These are phyloP conservation scores for Epirrhoe alternata DNA, from an alignment of 2,888 invertebrate genomes.

Conservation along the genomic window DNA sequence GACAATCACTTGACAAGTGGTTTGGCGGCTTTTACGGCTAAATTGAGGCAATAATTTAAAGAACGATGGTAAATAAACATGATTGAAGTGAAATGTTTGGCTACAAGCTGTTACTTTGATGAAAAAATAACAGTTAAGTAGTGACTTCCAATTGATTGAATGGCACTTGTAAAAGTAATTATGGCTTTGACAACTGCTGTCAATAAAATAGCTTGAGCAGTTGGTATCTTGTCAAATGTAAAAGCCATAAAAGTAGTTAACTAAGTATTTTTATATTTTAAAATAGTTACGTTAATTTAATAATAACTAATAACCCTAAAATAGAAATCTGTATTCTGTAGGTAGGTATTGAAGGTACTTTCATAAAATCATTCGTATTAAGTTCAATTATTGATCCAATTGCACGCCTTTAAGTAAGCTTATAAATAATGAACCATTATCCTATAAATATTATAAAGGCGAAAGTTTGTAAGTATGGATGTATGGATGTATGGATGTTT, in stretches of 20 bases:
- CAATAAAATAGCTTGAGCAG: conserved; percentile 29
- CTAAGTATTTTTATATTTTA: not conserved
- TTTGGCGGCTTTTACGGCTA: conserved; percentile 44
- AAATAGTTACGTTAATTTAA: too few species aligned
- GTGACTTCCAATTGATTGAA: conserved; percentile 22
- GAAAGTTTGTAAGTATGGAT: too few species aligned
- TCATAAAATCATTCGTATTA: not conserved
- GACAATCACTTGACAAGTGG: conserved; percentile 45
- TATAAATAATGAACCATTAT: conserved; percentile 56
- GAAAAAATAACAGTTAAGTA: conserved; percentile 16
- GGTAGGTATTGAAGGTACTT: not conserved
- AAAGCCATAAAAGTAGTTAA: too few species aligned
- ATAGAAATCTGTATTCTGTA: not conserved
- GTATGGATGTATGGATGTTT: too few species aligned
- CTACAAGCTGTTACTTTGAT: conserved; percentile 10
- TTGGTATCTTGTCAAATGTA: not conserved
- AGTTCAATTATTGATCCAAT: conserved; percentile 42
- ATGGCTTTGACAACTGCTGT: conserved; percentile 21
- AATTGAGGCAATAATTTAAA: conserved; percentile 36
- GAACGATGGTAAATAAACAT: conserved; percentile 36
- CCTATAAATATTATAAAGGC: too few species aligned
- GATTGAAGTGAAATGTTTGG: conserved; percentile 36
- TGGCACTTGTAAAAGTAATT: conserved; percentile 26
- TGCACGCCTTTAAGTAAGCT: conserved; percentile 43
- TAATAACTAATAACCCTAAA: too few species aligned